Percentiles rank a stretch among this genome's conserved stretches.
These are phyloP conservation scores for Diorhabda elongata DNA, from an alignment of 1,140 invertebrate species.

Conservation along the genomic window DNA sequence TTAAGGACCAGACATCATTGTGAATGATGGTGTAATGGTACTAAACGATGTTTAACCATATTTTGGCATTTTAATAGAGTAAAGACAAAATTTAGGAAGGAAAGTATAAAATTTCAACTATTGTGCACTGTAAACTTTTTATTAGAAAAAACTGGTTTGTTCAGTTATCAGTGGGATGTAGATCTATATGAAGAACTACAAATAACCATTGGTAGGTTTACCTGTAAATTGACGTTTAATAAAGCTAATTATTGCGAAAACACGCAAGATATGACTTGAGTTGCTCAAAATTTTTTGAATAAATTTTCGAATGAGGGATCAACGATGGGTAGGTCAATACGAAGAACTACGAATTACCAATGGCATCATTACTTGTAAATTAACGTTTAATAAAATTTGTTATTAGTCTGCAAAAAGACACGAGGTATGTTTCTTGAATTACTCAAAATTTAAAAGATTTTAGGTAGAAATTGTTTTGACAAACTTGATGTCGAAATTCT, in stretches of 20 bases:
- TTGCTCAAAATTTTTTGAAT: constrained; percentile 38
- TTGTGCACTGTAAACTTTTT: constrained; percentile 59
- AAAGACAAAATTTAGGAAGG: constrained; percentile 88
- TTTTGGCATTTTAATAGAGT: constrained; percentile 80
- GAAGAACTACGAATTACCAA: constrained; percentile 73
- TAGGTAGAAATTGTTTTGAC: too few relatives aligned
- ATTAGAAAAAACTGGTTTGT: constrained; percentile 55
- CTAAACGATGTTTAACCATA: constrained; percentile 34
- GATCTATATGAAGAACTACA: constrained; percentile 81
- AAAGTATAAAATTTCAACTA: constrained; percentile 85
- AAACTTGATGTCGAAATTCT: too few relatives aligned
- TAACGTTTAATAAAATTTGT: constrained; percentile 79
- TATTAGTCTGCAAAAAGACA: constrained; percentile 76
- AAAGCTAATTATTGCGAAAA: constrained; percentile 77
- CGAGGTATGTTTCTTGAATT: constrained; percentile 49
- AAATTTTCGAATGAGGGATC: constrained; percentile 77
- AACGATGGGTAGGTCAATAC: constrained; percentile 83
- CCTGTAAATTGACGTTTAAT: constrained; percentile 76
- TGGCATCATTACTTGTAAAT: constrained; percentile 66
- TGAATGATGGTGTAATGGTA: too few relatives aligned
- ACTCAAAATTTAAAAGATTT: too few relatives aligned
- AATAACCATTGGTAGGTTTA: constrained; percentile 62
- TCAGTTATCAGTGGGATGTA: constrained; percentile 83
- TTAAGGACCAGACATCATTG: too few relatives aligned
- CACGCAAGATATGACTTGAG: constrained; percentile 51